Percentiles rank a stretch among this genome's conserved stretches.
These are phyloP conservation scores for Dromaius novaehollandiae DNA, from an alignment of 2,113 vertebrate genomes.

Conservation along the genomic window DNA sequence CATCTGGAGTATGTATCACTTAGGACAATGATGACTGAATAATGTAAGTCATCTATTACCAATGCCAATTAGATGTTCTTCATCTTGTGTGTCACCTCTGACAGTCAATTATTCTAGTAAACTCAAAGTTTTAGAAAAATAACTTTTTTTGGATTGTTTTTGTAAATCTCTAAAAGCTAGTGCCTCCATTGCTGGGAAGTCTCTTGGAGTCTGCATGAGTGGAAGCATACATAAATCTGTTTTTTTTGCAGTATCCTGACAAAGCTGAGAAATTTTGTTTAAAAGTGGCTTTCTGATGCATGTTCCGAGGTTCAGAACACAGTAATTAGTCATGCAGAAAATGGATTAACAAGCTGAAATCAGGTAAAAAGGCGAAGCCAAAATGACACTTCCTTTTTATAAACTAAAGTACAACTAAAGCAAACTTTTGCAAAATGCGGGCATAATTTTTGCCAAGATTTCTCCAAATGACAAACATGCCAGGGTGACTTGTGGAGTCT, in stretches of 20 bases:
- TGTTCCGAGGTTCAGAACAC: not conserved
- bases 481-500: not conserved
- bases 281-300: not conserved
- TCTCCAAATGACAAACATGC: not conserved
- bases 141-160: not conserved
- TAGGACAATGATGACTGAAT: not conserved
- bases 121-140: not conserved
- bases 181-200: not conserved
- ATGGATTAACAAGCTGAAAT: not conserved
- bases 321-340: not conserved
- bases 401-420: not conserved
- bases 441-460: not conserved
- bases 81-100: not conserved
- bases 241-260: not conserved
- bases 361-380: not conserved
- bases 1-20: not conserved
- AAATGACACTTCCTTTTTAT: not conserved
- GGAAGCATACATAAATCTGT: accelerated
- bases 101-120: not conserved
- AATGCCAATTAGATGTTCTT: not conserved
- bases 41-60: not conserved
- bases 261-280: not conserved
- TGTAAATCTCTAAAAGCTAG: not conserved
- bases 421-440: not conserved
- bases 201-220: not conserved